phyloP scores from a whole-genome alignment of 2,888 invertebrate genomes.

The Agonopterix alstromeriana region DNA sequence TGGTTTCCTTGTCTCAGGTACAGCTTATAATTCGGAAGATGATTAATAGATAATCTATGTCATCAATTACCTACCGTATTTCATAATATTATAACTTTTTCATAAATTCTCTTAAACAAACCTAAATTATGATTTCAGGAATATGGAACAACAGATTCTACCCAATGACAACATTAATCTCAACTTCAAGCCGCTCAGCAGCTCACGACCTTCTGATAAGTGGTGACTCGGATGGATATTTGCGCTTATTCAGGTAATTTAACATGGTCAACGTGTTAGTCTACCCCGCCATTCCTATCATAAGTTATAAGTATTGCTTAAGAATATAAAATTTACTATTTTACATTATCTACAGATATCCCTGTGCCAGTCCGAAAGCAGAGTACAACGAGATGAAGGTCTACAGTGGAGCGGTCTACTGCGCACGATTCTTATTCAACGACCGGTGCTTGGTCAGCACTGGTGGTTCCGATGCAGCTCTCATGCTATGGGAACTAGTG shows the following conservation, averaged over 20 bases:
- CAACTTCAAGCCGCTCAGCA: conserved; percentile 88
- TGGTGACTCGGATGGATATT: conserved; percentile 93
- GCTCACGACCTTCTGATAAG: conserved; percentile 89
- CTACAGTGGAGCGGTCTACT: conserved; percentile 88
- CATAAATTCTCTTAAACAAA: background rate
- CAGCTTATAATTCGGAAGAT: background rate
- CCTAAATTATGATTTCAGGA: conserved; percentile 58
- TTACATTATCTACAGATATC: conserved; percentile 77
- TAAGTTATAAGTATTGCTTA: no score
- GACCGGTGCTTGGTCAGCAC: conserved; percentile 90
- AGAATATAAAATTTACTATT: background rate
- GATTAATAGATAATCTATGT: no score
- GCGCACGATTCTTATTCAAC: conserved; percentile 89
- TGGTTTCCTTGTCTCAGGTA: conserved; percentile 91
- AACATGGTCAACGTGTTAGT: background rate
- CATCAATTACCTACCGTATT: no score
- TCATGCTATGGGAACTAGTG: conserved; percentile 94
- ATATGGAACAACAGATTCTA: conserved; percentile 95
- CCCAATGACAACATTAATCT: conserved; percentile 88
- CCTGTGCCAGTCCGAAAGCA: conserved; percentile 89
- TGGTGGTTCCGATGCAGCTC: conserved; percentile 91
- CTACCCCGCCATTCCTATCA: no score
- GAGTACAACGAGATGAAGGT: conserved; percentile 93
- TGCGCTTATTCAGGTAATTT: conserved; percentile 86
- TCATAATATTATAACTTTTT: background rate